These are phyloP conservation scores for Mormyrus lacerda DNA, from an alignment of 2,113 vertebrate species.

Conservation along the genomic window DNA sequence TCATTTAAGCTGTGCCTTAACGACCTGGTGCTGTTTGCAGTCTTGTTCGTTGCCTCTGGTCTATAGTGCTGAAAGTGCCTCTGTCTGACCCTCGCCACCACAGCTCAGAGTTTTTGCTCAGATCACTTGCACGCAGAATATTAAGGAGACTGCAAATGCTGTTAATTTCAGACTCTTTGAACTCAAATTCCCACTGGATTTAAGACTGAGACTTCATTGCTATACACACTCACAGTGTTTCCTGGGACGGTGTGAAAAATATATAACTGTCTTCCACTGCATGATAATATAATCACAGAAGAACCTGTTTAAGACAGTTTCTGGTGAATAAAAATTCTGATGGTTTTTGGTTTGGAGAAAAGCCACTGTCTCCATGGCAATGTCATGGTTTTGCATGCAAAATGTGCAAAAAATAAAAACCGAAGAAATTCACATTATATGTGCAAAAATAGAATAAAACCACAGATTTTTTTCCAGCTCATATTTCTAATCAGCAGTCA, in stretches of 20 bases:
- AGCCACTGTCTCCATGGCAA: neutral
- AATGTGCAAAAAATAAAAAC: neutral
- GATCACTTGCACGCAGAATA: neutral
- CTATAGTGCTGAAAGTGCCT: neutral
- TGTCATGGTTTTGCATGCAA: neutral
- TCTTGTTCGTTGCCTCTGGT: neutral
- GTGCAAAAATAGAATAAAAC: neutral
- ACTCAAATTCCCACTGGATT: neutral
- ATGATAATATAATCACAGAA: neutral
- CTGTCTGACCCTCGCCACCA: neutral
- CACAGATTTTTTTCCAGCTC: neutral
- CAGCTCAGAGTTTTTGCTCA: neutral
- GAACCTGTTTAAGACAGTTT: neutral
- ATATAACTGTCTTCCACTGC: neutral
- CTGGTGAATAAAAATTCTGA: neutral
- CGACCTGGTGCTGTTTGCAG: neutral
- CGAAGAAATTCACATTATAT: neutral
- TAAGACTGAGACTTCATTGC: neutral
- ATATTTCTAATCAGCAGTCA: neutral
- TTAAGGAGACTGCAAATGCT: neutral
- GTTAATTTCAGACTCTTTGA: neutral
- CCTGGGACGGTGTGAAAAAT: neutral
- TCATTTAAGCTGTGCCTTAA: neutral
- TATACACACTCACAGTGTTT: neutral
- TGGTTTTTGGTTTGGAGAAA: neutral